Conservation (phyloP, 2,888 invertebrate species). For the Entomobrya proxima region DNA sequence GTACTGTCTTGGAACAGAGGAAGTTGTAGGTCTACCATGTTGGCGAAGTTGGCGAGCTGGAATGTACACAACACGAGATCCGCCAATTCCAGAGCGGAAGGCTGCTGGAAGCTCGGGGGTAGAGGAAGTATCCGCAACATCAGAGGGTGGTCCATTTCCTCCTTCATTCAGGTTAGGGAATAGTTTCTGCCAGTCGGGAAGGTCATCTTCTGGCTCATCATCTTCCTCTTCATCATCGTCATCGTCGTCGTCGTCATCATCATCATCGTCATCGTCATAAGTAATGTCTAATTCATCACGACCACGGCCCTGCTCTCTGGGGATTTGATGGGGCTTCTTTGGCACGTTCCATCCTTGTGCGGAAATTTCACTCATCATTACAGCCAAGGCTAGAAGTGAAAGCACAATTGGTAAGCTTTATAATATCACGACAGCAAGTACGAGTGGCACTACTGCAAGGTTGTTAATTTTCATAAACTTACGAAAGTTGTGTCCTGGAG, state of each 20-base stretch:
- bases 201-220: conserved; percentile 54
- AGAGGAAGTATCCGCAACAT: conserved; percentile 35
- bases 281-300: conserved; percentile 2
- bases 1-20: conserved; percentile 29
- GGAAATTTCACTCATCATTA: conserved; percentile 55
- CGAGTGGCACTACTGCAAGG: neutral
- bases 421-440: neutral
- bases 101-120: conserved; percentile 14
- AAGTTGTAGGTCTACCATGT: neutral
- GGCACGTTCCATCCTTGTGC: conserved; percentile 60
- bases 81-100: conserved; percentile 17
- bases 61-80: conserved; percentile 47
- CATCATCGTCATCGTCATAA: conserved; percentile 56
- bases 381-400: conserved; percentile 32
- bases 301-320: neutral
- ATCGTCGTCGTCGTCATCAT: conserved; percentile 57
- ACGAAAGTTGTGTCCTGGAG: conserved; percentile 57
- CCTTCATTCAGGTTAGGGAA: conserved; percentile 43
- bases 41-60: conserved; percentile 47
- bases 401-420: neutral
- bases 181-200: conserved; percentile 48
- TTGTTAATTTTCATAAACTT: too few relatives aligned
- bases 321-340: conserved; percentile 21
- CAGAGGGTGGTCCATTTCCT: conserved; percentile 24
- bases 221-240: conserved; percentile 61